Evolutionary conservation across 2,888 invertebrate genomes (phyloP).

Genomic region (Aspidapion aeneum): DNA sequence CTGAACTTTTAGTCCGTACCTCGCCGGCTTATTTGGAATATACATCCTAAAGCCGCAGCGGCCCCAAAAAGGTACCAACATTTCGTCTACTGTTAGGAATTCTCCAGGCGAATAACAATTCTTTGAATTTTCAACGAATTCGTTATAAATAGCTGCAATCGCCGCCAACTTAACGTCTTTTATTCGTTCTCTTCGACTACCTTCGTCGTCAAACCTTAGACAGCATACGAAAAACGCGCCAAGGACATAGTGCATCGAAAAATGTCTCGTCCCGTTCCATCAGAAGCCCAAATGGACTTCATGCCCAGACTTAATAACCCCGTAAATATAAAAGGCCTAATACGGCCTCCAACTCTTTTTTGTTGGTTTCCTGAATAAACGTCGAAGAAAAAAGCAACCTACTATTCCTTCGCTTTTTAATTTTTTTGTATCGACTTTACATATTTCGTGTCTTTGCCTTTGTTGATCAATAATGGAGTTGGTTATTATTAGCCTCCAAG

Average conservation of each 20-base stretch:
- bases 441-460: constrained; percentile 1
- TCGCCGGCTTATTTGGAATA: constrained; percentile 27
- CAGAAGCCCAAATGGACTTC: constrained; percentile 26
- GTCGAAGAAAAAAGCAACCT: not conserved
- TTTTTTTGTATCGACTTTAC: not conserved
- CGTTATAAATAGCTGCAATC: constrained; percentile 21
- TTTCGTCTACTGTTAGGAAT: constrained; percentile 26
- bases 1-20: constrained; percentile 24
- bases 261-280: constrained; percentile 25
- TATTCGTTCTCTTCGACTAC: constrained; percentile 16
- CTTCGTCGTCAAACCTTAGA: constrained; percentile 23
- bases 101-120: constrained; percentile 17
- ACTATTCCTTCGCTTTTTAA: constrained; percentile 3
- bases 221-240: constrained; percentile 18
- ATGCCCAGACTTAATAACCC: constrained; percentile 26
- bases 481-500: not conserved
- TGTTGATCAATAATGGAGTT: not conserved
- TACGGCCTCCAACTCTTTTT: constrained; percentile 20
- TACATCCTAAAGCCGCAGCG: constrained; percentile 26
- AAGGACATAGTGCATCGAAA: constrained; percentile 24
- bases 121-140: constrained; percentile 21
- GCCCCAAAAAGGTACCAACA: constrained; percentile 25
- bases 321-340: constrained; percentile 25
- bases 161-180: constrained; percentile 21
- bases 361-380: not conserved